Conservation (phyloP, 2,888 invertebrate species). For the Alloscopus bannaensis region DNA sequence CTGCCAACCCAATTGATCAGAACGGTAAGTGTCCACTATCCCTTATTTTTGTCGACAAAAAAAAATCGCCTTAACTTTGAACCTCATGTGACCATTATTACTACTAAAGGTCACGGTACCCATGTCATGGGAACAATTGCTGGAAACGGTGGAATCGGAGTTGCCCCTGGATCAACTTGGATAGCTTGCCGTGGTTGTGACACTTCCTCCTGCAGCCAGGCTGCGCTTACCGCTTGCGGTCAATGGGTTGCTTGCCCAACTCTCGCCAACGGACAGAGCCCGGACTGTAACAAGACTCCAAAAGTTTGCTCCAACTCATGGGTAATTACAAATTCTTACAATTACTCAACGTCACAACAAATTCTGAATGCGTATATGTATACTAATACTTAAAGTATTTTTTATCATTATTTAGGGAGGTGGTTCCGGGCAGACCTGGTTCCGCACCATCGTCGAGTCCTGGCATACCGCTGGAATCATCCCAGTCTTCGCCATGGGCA, state of each 20-base stretch:
- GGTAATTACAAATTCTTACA: constrained; percentile 13
- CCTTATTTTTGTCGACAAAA: too few relatives aligned
- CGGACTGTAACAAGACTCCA: constrained; percentile 38
- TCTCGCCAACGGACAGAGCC: neutral
- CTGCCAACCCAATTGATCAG: constrained; percentile 20
- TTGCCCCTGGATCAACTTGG: constrained; percentile 47
- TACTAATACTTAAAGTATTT: neutral
- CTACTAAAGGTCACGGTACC: constrained; percentile 51
- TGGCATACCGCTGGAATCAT: constrained; percentile 47
- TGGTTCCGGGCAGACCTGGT: constrained; percentile 39
- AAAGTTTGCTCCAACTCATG: constrained; percentile 45
- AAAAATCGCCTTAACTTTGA: too few relatives aligned
- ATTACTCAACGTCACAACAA: neutral
- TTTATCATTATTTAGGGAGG: constrained; percentile 32
- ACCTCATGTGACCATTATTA: too few relatives aligned
- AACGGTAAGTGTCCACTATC: too few relatives aligned
- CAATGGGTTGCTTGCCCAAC: constrained; percentile 53
- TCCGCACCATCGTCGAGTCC: constrained; percentile 24
- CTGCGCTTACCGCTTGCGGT: constrained; percentile 34
- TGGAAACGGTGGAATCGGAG: constrained; percentile 48
- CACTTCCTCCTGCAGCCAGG: neutral
- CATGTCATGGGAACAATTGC: constrained; percentile 44
- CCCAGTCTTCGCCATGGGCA: constrained; percentile 50
- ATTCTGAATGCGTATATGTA: neutral
- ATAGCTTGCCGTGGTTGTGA: constrained; percentile 37